Percentiles rank a stretch among this genome's conserved stretches.
phyloP scores from a whole-genome alignment of 64 coral and sea anemone species.

The Pocillopora verrucosa region DNA sequence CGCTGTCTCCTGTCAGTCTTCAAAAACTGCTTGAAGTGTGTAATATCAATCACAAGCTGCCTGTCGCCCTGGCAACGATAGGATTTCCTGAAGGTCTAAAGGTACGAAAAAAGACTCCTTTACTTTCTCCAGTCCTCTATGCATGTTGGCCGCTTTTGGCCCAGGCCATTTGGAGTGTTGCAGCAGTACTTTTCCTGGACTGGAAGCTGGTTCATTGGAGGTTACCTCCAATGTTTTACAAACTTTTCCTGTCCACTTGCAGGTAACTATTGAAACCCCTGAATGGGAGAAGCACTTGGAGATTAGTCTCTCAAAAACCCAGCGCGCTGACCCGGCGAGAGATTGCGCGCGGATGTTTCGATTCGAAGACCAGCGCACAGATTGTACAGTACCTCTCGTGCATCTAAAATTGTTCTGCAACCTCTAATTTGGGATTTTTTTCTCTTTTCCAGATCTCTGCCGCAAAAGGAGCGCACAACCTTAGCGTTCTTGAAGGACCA shows the following conservation, averaged over 20 bases:
- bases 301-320: no score
- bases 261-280: no score
- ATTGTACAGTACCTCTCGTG: not conserved
- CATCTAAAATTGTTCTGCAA: not conserved
- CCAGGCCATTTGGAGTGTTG: no score
- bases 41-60: constrained; percentile 48
- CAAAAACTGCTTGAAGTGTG: constrained; percentile 70
- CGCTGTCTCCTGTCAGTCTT: constrained; percentile 69
- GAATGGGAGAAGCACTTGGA: no score
- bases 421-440: not conserved
- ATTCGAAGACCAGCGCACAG: no score
- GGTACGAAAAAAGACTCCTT: constrained; percentile 23
- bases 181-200: no score
- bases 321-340: no score
- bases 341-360: no score
- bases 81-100: constrained; percentile 86
- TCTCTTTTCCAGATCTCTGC: constrained; percentile 63
- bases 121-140: not conserved
- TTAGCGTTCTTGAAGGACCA: constrained; percentile 57
- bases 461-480: constrained; percentile 65
- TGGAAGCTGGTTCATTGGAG: no score
- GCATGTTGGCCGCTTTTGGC: no score
- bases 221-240: no score
- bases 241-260: no score
- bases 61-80: constrained; percentile 61